A percentile compares a stretch with the other conserved stretches of the same genome.
Evolutionary conservation across 2,113 vertebrate genomes (phyloP).

Genomic region (Salvelinus alpinus): DNA sequence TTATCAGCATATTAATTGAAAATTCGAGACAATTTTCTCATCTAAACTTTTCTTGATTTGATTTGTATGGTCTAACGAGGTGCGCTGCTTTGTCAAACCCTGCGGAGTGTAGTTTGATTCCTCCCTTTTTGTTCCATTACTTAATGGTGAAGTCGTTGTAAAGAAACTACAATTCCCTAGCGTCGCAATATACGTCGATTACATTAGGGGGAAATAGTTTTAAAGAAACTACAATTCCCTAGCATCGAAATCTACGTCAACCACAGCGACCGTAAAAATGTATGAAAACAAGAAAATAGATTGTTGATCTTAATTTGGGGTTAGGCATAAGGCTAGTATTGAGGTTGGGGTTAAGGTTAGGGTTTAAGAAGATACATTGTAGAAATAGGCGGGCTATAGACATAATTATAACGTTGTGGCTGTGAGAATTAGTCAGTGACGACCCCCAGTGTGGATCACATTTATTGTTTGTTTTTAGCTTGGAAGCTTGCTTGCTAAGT

Average conservation of each 20-base stretch:
- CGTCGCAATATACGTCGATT: too few relatives aligned
- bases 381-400: too few relatives aligned
- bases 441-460: background rate
- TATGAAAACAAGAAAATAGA: too few relatives aligned
- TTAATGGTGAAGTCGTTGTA: background rate
- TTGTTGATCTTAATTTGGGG: too few relatives aligned
- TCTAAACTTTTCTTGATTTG: slow-evolving; percentile 3
- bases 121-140: rapidly evolving
- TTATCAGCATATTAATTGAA: too few relatives aligned
- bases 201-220: background rate
- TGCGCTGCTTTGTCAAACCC: background rate
- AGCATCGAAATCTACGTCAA: background rate
- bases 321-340: too few relatives aligned
- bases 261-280: background rate
- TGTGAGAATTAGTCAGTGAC: too few relatives aligned
- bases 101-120: slow-evolving; percentile 68
- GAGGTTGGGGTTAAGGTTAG: too few relatives aligned
- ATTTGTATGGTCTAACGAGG: slow-evolving; percentile 23
- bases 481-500: background rate
- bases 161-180: slow-evolving; percentile 66
- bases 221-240: background rate
- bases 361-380: too few relatives aligned
- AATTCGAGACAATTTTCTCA: too few relatives aligned
- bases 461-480: background rate
- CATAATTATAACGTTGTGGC: too few relatives aligned